phyloP scores from a whole-genome alignment of 2,113 vertebrate species.

The Pseudorhombus dupliciocellatus region DNA sequence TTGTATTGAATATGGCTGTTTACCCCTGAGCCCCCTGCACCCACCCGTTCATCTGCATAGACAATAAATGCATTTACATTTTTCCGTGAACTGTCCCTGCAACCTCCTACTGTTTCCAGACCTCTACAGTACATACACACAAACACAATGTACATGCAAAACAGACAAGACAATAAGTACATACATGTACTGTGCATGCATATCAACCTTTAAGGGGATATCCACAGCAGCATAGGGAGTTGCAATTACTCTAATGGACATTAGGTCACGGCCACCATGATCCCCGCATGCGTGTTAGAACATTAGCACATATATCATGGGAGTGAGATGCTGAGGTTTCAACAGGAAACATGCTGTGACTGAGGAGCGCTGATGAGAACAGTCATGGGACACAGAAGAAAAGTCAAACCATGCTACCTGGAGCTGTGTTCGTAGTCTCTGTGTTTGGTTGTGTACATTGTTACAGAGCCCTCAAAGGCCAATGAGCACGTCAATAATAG shows the following conservation, averaged over 20 bases:
- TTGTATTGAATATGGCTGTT: too few relatives aligned
- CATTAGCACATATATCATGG: constrained; percentile 16
- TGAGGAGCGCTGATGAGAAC: constrained; percentile 10
- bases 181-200: constrained; percentile 5
- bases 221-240: constrained; percentile 3
- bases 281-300: constrained; percentile 49
- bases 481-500: too few relatives aligned
- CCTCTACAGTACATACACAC: constrained; percentile 18
- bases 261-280: not conserved
- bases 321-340: not conserved
- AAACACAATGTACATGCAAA: constrained; percentile 30
- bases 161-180: constrained; percentile 1
- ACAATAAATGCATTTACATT: too few relatives aligned
- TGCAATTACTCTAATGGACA: constrained; percentile 6
- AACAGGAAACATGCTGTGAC: constrained; percentile 22
- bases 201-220: constrained; percentile 10
- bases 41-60: too few relatives aligned
- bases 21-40: too few relatives aligned
- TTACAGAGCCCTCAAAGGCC: constrained; percentile 39
- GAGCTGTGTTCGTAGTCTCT: constrained; percentile 65
- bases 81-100: not conserved
- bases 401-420: constrained; percentile 73
- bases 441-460: too few relatives aligned
- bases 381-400: constrained; percentile 39
- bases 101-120: constrained; percentile 18